Base-by-base conservation (phyloP, 2,113 vertebrate genomes). In the Eclectus roratus region DNA sequence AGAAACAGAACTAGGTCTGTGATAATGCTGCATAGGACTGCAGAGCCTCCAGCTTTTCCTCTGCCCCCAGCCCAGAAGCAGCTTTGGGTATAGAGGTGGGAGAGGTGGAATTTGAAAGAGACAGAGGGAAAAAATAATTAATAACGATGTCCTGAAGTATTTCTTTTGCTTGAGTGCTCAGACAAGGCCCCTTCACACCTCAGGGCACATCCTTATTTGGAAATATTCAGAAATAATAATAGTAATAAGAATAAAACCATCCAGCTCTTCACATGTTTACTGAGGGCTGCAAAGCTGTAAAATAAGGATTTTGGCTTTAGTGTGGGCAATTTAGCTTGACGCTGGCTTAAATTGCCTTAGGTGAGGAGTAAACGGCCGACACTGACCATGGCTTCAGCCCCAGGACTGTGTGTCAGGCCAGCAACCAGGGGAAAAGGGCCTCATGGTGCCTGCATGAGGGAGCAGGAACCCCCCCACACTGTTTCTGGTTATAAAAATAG, bases 191-290 rank as follows among this genome's bases (percentile, higher is more conserved):
- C 7, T 64, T 78, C 23, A 35, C 29, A 35, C 27, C 52, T 56
- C 25, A 28, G 35, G 17, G 43, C 13, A 63, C 12, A 39, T 50
- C 3, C 13, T 73, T 13, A 24, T 29, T 44, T 29, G 17, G 10
- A 64, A 93, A 76, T 85, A 82, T 56, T 87, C 18, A 69, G n/a
- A 76, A 91, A 81, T 69, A 89, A 46, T 27, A 65, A 29, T 14
- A 43, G 10, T 2, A 47, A 65, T 7, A 66, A 27, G 14, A 68
- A 85, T 47, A 47, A 85, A 87, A 76, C 74, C 27, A 2, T 49
- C 39, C 39, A 37, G 7, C 28, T 78, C 28, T 78, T 80, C 29
- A 9, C 4, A 2, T 18, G 5, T 35, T 11, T 39, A 6, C 47
- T 23, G 27, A 29, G 6, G 37, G 24, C 27, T 76, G 29, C 24